These are phyloP conservation scores for Noctua pronuba DNA, from an alignment of 2,888 invertebrate genomes.

Conservation along the genomic window DNA sequence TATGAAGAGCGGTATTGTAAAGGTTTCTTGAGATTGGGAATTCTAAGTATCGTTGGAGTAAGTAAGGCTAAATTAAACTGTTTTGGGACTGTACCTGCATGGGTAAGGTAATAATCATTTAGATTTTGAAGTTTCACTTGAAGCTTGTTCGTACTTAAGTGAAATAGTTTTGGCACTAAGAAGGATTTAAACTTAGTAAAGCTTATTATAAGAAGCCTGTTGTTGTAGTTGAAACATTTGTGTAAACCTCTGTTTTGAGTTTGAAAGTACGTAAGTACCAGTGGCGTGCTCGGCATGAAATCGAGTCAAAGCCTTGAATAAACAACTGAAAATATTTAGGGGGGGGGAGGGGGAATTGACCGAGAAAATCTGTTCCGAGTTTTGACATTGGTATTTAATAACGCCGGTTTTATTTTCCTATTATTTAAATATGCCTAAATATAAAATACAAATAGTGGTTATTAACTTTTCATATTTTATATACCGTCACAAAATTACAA, in stretches of 20 bases:
- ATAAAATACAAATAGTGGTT: too few species aligned
- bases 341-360: too few species aligned
- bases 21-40: slow-evolving; percentile 39
- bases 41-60: slow-evolving; percentile 22
- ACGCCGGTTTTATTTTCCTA: too few species aligned
- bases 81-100: slow-evolving; percentile 32
- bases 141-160: not conserved
- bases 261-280: not conserved
- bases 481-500: too few species aligned
- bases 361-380: too few species aligned
- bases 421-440: too few species aligned
- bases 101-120: slow-evolving; percentile 2
- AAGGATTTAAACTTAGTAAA: not conserved
- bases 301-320: too few species aligned
- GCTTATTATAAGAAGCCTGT: not conserved
- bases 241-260: not conserved
- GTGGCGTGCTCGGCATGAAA: too few species aligned
- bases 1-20: slow-evolving; percentile 23
- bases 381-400: too few species aligned
- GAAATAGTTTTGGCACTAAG: not conserved
- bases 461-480: too few species aligned
- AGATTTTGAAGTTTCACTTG: slow-evolving; percentile 4
- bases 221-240: slow-evolving; percentile 2
- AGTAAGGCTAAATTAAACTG: slow-evolving; percentile 31
- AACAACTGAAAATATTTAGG: too few species aligned